Evolutionary conservation across 2,888 invertebrate genomes (phyloP), one percentile per base, ranked within the genome.

Genomic region (Hirtodrosophila cameraria): DNA sequence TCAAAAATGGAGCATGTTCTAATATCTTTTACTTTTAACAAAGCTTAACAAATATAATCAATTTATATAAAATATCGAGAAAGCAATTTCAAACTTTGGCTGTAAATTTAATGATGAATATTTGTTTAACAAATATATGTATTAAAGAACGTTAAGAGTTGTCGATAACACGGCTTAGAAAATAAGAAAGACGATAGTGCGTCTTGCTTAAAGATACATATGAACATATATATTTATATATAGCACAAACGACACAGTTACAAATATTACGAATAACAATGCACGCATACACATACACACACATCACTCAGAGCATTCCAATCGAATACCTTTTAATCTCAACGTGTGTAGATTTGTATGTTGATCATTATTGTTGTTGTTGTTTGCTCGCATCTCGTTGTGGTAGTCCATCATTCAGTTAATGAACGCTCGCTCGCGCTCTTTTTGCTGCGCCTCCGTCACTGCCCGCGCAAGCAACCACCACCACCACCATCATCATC

Each of bases 361-460:
- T 53, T 64, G 53, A 74, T 69, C 30, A 50, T 54, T 50, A 48
- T 62, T 50, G 58, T 77, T 76, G 54, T 81, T 75, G 62, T 16
- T 46, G 27, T 57, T 72, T 38, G 68, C 25, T 70, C 31, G 33
- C 52, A 74, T 61, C 61, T 53, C 69, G 60, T 73, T 70, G 63
- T 54, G 61, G 74, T 77, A 84, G 84, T 84, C 74, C 78, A 64
- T 84, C 81, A 79, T 66, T 76, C 76, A 76, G 67, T 78, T 73
- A 64, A 60, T 77, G 63, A 67, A 81, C 74, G 55, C n/a, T n/a
- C 72, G 55, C 27, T 48, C 49, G 71, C 62, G 38, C 59, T 64
- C 52, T 49, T 41, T 33, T 52, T 57, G 15, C 46, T 45, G 28
- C 18, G 13, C 15, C 41, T 12, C 31, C 55, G 25, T 36, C 31